Base-by-base conservation (phyloP, 2,888 invertebrate species). In the Celastrina argiolus region DNA sequence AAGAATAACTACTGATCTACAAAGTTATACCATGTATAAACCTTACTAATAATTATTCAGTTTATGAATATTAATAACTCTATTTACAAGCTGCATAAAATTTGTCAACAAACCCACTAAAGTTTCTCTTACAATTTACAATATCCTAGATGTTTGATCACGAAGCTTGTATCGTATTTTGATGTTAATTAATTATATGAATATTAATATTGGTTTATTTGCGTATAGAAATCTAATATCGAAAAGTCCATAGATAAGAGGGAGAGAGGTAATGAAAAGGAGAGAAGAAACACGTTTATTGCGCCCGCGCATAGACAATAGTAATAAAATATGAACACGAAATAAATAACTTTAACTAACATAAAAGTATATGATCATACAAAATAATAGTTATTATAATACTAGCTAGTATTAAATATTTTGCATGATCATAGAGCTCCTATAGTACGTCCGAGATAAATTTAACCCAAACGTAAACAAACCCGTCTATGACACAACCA, bases 261-360 rank as follows among this genome's bases (percentile, higher is more conserved):
- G 18, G 45, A 18, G 18, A 18, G 18, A 12, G 45, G 18, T 45
- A 12, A 12, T 36, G 16, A 42, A 36, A 36, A 12, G 10, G 36
- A 36, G 36, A 7, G 5, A 31, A 36, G 36, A 36, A 12, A 10
- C 36, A 36, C 36, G 36, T 12, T 12, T 7, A 36, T 2, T 12
- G 36, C 36, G 31, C 4, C 31, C 6, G 5, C 31, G 31, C 31
- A 31, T 31, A 31, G 31, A 31, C 31, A 31, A 8, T 36, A 36
- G 8, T 36, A 36, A 36, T 36, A 10, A 10, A 36, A 31, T 7
- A 84, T 83, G 82, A 83, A 81, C 78, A 79, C 77, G 79, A 78
- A 82, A 83, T 84, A 84, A 84, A 84, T 82, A 83, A 81, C 78
- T 76, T 72, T 70, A 72, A 74, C 70, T 61, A 72, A 70, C 64